Evolutionary conservation across 2,797 vertebrate species (phyloP), one percentile per base, ranked within the genome.

Genomic region (Pseudocheirus occidentalis): DNA sequence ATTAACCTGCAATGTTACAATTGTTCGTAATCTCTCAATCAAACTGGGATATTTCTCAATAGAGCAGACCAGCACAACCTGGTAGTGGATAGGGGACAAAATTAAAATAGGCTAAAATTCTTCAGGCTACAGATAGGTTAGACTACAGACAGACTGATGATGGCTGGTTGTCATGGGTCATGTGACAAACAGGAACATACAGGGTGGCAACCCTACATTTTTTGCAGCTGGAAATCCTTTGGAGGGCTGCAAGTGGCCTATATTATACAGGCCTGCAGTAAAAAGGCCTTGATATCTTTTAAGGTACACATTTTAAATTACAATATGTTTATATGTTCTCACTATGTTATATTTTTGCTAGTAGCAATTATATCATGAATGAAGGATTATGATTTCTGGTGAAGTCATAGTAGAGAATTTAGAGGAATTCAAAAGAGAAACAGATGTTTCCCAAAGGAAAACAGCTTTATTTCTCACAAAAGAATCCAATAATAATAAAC

Each of bases 341-440:
- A 4, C 91, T 11, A 94, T 50, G 56, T 1, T 92, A 53, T 53
- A 13, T 53, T 54, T 92, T 94, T 93, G 1, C 55, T 31, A 94
- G 27, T 89, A 92, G 14, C 29, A 94, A 93, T 95, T 91, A 96
- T 94, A 95, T 96, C 5, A 93, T 93, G 94, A 81, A n/a, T 7
- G 95, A 31, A 90, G 58, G 92, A 96, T 9, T 90, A 50, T 90
- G 66, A 57, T 93, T 98, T 97, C 94, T 95, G 52, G 59, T 57
- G 57, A 97, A 92, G 0, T 96, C 12, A 93, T 94, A 93, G 62
- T 55, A 73, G n/a, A 92, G 92, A 95, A 95, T 58, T 94, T 94
- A 97, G 58, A 58, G 96, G 91, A 97, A 98, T 97, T 55, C 31
- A 94, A 95, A 97, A 31, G 50, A 0, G 93, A n/a, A 93, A 92